These are phyloP conservation scores for Acrobasis repandana DNA, from an alignment of 2,888 invertebrate species.

Conservation along the genomic window DNA sequence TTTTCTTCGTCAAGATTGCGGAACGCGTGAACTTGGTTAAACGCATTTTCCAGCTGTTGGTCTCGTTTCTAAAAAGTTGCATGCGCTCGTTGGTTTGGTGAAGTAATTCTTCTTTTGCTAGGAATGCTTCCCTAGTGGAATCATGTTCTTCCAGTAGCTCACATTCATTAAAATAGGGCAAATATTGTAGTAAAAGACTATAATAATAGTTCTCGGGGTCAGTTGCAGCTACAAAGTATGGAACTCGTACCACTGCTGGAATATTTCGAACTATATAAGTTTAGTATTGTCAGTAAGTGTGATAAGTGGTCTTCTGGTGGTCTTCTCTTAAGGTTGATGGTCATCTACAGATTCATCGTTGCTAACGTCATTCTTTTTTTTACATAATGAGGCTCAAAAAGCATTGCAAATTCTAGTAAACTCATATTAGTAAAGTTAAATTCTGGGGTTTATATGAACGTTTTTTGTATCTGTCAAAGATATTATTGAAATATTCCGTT, in stretches of 20 bases:
- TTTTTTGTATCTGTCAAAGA: constrained; percentile 38
- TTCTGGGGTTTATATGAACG: constrained; percentile 33
- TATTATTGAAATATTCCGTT: constrained; percentile 31
- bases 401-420: constrained; percentile 36
- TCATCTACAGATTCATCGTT: neutral
- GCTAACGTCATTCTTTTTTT: neutral
- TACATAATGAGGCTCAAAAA: constrained; percentile 33
- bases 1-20: constrained; percentile 24
- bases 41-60: constrained; percentile 41
- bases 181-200: constrained; percentile 42
- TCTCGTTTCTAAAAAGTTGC: constrained; percentile 32
- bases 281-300: neutral
- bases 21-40: constrained; percentile 35
- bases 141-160: constrained; percentile 37
- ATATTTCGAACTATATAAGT: constrained; percentile 22
- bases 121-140: constrained; percentile 32
- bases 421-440: constrained; percentile 35
- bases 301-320: neutral
- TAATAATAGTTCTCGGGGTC: constrained; percentile 44
- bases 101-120: constrained; percentile 20
- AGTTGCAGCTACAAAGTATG: constrained; percentile 38
- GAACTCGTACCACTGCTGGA: constrained; percentile 32
- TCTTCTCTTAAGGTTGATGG: neutral
- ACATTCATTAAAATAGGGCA: constrained; percentile 36
- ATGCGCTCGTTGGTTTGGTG: constrained; percentile 8